Percentiles rank a stretch among this genome's conserved stretches.
phyloP scores from a whole-genome alignment of 1,140 invertebrate species.

The Sesamia nonagrioides region DNA sequence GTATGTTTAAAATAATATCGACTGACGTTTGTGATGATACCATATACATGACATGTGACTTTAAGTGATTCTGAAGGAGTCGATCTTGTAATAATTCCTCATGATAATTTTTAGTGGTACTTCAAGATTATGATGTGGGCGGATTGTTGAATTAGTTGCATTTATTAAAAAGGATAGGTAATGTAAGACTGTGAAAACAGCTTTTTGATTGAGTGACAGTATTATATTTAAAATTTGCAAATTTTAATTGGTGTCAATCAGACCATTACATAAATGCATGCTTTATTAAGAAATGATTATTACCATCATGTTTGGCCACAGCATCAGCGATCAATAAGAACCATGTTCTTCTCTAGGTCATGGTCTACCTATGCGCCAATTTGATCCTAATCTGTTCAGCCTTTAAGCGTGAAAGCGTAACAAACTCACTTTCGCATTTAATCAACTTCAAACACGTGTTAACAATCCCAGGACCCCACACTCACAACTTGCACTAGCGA shows the following conservation, averaged over 20 bases:
- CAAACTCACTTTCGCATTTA: too few relatives aligned
- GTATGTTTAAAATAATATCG: not conserved
- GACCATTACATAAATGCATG: too few relatives aligned
- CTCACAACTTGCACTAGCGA: too few relatives aligned
- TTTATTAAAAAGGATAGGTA: not conserved
- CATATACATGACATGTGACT: not conserved
- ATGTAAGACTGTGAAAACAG: not conserved
- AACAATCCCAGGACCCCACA: too few relatives aligned
- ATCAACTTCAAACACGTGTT: too few relatives aligned
- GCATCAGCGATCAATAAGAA: too few relatives aligned
- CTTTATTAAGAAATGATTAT: too few relatives aligned
- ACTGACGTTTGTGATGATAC: not conserved
- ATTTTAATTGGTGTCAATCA: not conserved
- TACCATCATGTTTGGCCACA: too few relatives aligned
- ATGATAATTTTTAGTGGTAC: not conserved
- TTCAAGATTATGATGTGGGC: not conserved
- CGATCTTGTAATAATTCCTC: not conserved
- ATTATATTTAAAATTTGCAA: not conserved
- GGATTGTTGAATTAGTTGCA: not conserved
- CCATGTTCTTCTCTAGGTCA: too few relatives aligned
- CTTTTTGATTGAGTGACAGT: not conserved
- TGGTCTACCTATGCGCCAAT: too few relatives aligned
- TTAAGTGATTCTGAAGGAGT: not conserved
- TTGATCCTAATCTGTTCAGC: too few relatives aligned
- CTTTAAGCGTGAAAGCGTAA: too few relatives aligned